phyloP scores from a whole-genome alignment of 1,140 invertebrate genomes.

The Brachionus paranguensis region DNA sequence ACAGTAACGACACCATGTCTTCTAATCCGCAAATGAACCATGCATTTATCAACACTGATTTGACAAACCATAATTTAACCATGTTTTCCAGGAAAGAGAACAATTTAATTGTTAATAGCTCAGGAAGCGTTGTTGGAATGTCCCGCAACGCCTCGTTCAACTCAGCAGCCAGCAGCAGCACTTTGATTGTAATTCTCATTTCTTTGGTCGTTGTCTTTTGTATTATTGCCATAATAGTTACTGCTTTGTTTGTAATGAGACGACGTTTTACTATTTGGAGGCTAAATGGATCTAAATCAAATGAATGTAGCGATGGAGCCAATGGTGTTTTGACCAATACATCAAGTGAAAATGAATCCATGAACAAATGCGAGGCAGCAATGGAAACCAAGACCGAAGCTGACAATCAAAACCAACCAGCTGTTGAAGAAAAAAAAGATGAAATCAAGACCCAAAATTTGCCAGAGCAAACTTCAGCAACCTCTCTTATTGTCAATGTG shows the following conservation, averaged over 20 bases:
- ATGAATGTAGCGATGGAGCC: background rate
- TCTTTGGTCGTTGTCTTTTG: background rate
- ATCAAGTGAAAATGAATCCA: conserved; percentile 22
- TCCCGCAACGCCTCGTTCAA: background rate
- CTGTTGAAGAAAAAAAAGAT: background rate
- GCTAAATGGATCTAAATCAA: conserved; percentile 6
- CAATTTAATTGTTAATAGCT: background rate
- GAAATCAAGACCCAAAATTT: background rate
- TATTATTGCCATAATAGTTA: background rate
- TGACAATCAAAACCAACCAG: background rate
- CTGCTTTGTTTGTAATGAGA: conserved; percentile 30
- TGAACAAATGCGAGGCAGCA: background rate
- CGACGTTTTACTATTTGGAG: conserved; percentile 9
- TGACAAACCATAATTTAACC: conserved; percentile 12
- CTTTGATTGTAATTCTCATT: background rate
- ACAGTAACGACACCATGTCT: background rate
- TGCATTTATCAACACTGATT: conserved; percentile 15
- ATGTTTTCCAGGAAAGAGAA: background rate
- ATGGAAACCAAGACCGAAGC: background rate
- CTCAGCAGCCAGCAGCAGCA: background rate
- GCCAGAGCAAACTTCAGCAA: background rate
- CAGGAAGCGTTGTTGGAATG: background rate
- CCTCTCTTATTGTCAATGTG: conserved; percentile 18
- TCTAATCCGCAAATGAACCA: background rate
- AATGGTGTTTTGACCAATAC: conserved; percentile 38